A percentile compares a stretch with the other conserved stretches of the same genome.
phyloP scores from a whole-genome alignment of 2,797 vertebrate species.

The Sebastes matsubarae region DNA sequence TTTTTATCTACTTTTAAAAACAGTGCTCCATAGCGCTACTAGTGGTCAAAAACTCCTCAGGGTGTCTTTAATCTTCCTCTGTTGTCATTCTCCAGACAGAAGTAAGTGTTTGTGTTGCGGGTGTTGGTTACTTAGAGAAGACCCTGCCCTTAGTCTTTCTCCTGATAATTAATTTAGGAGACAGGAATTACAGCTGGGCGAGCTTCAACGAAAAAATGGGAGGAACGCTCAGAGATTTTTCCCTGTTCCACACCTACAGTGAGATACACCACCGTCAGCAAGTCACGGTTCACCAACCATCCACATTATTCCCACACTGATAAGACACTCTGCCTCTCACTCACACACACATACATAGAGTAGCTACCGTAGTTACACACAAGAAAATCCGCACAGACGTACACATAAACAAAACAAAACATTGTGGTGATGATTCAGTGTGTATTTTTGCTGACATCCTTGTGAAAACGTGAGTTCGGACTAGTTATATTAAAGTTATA shows the following conservation, averaged over 20 bases:
- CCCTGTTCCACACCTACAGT: constrained; percentile 30
- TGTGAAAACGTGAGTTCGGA: background rate
- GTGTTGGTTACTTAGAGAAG: background rate
- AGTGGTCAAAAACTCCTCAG: background rate
- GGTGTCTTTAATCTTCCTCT: background rate
- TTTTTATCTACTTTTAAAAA: background rate
- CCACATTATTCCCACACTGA: constrained; percentile 61
- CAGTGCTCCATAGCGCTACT: background rate
- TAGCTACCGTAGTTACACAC: background rate
- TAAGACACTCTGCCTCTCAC: constrained; percentile 14
- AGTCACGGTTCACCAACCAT: constrained; percentile 1
- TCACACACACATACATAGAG: background rate
- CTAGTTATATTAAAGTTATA: background rate
- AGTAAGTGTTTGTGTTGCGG: background rate
- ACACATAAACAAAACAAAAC: background rate
- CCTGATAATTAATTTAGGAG: background rate
- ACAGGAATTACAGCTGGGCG: background rate
- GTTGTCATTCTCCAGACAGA: background rate
- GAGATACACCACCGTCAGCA: constrained; percentile 36
- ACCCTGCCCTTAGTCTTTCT: background rate
- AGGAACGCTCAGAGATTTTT: background rate
- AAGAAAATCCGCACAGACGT: background rate
- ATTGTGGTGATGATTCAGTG: background rate
- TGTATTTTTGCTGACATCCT: background rate
- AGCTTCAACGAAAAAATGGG: constrained; percentile 14